phyloP scores from a whole-genome alignment of 2,888 invertebrate species.

The Panopea generosa region DNA sequence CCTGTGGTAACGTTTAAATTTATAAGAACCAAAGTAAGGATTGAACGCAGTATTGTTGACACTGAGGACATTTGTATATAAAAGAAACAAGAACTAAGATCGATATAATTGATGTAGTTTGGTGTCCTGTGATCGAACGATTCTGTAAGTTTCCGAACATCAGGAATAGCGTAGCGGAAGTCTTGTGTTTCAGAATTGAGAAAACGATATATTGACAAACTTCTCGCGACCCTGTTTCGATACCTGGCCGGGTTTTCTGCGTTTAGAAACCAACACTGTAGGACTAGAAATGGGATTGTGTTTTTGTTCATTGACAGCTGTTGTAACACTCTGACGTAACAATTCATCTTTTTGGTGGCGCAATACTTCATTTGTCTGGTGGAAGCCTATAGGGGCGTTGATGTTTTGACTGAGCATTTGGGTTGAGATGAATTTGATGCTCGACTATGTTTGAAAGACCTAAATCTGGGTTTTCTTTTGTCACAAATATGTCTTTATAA shows the following conservation, averaged over 20 bases:
- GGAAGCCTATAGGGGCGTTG: conserved; percentile 34
- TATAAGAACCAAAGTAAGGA: conserved; percentile 54
- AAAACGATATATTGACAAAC: conserved; percentile 36
- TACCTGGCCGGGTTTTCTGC: conserved; percentile 26
- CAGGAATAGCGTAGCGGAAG: conserved; percentile 38
- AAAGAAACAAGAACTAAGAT: conserved; percentile 55
- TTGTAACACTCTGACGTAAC: conserved; percentile 27
- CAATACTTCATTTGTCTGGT: conserved; percentile 24
- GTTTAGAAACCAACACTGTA: conserved; percentile 36
- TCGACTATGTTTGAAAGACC: conserved; percentile 19
- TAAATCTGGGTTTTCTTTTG: conserved; percentile 22
- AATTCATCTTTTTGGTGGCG: conserved; percentile 40
- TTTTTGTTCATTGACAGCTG: conserved; percentile 28
- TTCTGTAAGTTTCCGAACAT: conserved; percentile 51
- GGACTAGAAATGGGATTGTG: conserved; percentile 34
- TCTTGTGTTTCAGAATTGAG: conserved; percentile 49
- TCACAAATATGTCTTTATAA: conserved; percentile 21
- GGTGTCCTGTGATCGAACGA: conserved; percentile 53
- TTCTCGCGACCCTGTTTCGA: conserved; percentile 3
- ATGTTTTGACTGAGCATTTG: conserved; percentile 25
- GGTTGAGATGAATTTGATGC: conserved; percentile 28
- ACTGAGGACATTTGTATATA: conserved; percentile 33
- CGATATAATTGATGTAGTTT: conserved; percentile 50
- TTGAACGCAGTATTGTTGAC: conserved; percentile 49
- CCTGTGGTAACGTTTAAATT: conserved; percentile 56